Evolutionary conservation across 2,797 vertebrate species (phyloP).

Genomic region (Gobionotothen gibberifrons): DNA sequence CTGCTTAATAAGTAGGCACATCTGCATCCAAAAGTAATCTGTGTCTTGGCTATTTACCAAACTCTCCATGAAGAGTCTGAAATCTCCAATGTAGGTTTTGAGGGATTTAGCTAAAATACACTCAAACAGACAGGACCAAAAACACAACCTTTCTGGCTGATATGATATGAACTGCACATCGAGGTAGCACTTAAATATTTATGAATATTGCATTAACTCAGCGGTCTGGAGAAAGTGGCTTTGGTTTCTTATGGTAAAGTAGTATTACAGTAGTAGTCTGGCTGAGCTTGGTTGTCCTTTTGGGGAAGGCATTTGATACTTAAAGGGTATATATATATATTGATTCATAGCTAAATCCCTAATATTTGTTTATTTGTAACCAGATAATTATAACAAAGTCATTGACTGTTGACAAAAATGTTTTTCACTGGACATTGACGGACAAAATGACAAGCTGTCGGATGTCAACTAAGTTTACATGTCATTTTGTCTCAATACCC

Average conservation of each 20-base stretch:
- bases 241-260: neutral
- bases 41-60: constrained; percentile 16
- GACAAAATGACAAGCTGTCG: constrained; percentile 30
- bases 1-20: constrained; percentile 24
- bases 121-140: neutral
- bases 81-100: constrained; percentile 8
- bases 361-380: neutral
- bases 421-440: constrained; percentile 16
- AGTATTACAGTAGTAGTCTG: neutral
- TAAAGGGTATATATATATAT: neutral
- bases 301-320: neutral
- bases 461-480: constrained; percentile 38
- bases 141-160: neutral
- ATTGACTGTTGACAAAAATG: neutral
- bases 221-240: neutral
- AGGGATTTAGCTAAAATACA: constrained; percentile 6
- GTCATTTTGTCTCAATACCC: constrained; percentile 19
- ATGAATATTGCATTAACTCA: neutral
- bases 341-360: neutral
- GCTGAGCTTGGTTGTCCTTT: neutral
- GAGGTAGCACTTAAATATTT: neutral
- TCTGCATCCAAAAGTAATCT: constrained; percentile 23
- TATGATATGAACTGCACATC: neutral
- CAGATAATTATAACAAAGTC: neutral
- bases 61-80: constrained; percentile 11